These are phyloP conservation scores for Daphoenositta chrysoptera DNA, from an alignment of 2,113 vertebrate genomes.

Conservation along the genomic window DNA sequence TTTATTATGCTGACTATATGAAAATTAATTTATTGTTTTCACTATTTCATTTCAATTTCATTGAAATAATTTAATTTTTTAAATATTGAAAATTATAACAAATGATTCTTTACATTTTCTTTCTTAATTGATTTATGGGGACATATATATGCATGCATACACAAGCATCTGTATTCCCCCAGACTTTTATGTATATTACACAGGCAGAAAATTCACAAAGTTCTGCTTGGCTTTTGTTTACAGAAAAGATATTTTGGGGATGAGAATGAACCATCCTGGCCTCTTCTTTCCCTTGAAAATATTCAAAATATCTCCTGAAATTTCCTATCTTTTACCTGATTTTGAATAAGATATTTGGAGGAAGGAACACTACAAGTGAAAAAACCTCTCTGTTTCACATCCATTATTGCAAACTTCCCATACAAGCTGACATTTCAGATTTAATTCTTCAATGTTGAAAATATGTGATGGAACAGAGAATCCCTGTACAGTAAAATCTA, in stretches of 20 bases:
- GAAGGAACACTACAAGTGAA: neutral
- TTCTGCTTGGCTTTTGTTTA: neutral
- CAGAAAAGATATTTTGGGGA: accelerated
- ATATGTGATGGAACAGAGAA: neutral
- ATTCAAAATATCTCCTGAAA: neutral
- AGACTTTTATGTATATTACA: neutral
- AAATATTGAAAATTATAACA: neutral
- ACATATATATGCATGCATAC: no score
- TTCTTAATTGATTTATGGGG: neutral
- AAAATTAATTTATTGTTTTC: neutral
- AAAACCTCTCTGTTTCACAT: neutral
- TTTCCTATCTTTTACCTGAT: neutral
- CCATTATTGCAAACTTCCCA: neutral
- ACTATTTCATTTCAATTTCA: neutral
- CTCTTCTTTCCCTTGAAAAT: neutral
- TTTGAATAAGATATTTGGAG: neutral
- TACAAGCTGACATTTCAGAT: neutral
- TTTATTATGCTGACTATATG: neutral
- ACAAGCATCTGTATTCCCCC: neutral
- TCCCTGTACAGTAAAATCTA: neutral
- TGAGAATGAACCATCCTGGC: neutral
- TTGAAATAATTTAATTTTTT: neutral
- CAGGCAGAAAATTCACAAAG: neutral
- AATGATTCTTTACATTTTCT: neutral
- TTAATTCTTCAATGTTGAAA: neutral